phyloP scores from a whole-genome alignment of 2,797 vertebrate genomes.

The Falco naumanni region DNA sequence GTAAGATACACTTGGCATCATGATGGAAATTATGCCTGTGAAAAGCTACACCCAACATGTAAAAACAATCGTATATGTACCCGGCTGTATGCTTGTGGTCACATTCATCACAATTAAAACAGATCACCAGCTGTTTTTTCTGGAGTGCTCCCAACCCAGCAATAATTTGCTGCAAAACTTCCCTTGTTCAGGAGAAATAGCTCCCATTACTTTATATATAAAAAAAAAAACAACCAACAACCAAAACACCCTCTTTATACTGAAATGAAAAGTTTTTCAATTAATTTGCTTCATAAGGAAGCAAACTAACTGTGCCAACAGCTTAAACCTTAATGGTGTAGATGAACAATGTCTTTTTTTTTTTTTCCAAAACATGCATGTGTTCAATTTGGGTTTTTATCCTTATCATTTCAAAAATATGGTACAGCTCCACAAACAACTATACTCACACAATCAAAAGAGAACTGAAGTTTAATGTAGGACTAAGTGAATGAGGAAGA shows the following conservation, averaged over 20 bases:
- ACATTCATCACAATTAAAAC: conserved; percentile 26
- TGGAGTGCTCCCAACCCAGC: neutral
- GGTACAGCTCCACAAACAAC: neutral
- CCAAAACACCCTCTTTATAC: neutral
- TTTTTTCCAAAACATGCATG: neutral
- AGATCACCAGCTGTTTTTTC: conserved; percentile 19
- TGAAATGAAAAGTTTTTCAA: neutral
- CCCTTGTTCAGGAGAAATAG: neutral
- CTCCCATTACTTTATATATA: neutral
- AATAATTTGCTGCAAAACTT: neutral
- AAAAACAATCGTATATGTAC: neutral
- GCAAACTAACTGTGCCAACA: neutral
- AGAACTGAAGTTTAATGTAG: neutral
- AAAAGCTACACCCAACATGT: conserved; percentile 20
- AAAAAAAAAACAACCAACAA: neutral
- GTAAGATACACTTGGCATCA: neutral
- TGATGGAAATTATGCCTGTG: neutral
- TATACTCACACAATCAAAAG: neutral
- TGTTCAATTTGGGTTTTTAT: neutral
- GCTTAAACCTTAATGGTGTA: neutral
- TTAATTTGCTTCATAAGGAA: neutral
- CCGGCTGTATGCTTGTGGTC: neutral
- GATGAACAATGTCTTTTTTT: neutral
- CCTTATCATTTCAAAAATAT: neutral
- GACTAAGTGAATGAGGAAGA: neutral